Evolutionary conservation across 92 coral and sea anemone species (phyloP).

Genomic region (Epizoanthus illoricatus): DNA sequence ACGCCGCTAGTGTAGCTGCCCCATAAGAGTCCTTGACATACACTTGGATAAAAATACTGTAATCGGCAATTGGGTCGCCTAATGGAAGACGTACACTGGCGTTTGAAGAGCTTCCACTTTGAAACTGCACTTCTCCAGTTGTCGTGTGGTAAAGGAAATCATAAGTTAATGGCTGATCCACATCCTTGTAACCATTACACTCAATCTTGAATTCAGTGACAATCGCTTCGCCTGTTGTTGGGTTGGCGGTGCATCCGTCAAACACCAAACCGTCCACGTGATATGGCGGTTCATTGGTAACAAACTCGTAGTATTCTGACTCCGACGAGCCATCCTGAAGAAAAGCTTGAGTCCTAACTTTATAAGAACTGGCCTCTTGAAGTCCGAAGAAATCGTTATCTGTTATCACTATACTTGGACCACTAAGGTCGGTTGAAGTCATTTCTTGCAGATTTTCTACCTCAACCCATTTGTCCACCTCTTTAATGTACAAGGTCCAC

Average conservation of each 20-base stretch:
- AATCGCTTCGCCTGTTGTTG: constrained; percentile 61
- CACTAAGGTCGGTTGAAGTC: constrained; percentile 59
- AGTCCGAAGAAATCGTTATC: constrained; percentile 31
- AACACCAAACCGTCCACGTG: not conserved
- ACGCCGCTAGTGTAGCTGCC: constrained; percentile 40
- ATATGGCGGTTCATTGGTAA: constrained; percentile 64
- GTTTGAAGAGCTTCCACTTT: constrained; percentile 48
- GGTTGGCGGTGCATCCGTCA: constrained; percentile 49
- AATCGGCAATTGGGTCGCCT: constrained; percentile 63
- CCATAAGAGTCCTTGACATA: constrained; percentile 65
- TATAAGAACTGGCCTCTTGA: constrained; percentile 37
- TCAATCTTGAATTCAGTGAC: constrained; percentile 58
- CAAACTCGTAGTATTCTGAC: constrained; percentile 47
- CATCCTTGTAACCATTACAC: constrained; percentile 64
- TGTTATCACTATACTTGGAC: constrained; percentile 64
- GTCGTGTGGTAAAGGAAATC: constrained; percentile 77
- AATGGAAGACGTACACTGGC: constrained; percentile 76
- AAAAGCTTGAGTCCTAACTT: constrained; percentile 37
- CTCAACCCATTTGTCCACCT: constrained; percentile 48
- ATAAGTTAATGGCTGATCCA: constrained; percentile 67
- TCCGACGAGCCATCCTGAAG: constrained; percentile 47
- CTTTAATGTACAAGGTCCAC: constrained; percentile 58
- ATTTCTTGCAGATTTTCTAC: constrained; percentile 42
- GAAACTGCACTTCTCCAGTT: constrained; percentile 68
- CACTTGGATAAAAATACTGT: constrained; percentile 54